A percentile compares a stretch with the other conserved stretches of the same genome.
These are phyloP conservation scores for Amblyteles armatorius DNA, from an alignment of 2,888 invertebrate genomes.

Conservation along the genomic window DNA sequence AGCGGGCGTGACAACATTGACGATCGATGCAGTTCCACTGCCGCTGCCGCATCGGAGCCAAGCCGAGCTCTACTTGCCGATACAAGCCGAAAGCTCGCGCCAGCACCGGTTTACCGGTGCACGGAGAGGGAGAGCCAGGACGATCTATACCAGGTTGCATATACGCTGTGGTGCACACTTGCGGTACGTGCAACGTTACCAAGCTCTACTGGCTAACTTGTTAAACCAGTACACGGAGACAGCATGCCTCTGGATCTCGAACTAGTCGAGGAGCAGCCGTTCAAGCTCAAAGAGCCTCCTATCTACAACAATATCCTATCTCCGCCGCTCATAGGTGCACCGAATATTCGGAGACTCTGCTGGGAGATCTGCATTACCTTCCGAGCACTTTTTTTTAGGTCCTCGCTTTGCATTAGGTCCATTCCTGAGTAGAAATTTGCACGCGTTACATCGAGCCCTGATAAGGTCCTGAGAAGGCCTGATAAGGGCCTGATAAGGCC, in stretches of 20 bases:
- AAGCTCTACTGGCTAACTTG: conserved; percentile 52
- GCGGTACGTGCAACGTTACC: conserved; percentile 57
- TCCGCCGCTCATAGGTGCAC: background rate
- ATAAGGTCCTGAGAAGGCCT: too few relatives aligned
- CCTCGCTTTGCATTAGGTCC: background rate
- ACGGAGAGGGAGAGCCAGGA: conserved; percentile 38
- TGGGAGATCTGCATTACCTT: background rate
- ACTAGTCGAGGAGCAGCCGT: conserved; percentile 1
- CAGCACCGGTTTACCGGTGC: conserved; percentile 55
- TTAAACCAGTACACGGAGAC: conserved; percentile 44
- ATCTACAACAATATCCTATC: background rate
- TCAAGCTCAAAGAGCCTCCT: conserved; percentile 30
- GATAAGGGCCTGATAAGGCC: too few relatives aligned
- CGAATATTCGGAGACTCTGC: background rate
- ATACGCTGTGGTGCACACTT: conserved; percentile 37
- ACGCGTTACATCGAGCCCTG: too few relatives aligned
- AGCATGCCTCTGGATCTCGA: conserved; percentile 28
- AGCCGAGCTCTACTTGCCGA: conserved; percentile 39
- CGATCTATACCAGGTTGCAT: background rate
- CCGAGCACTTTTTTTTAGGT: background rate
- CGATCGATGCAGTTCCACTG: conserved; percentile 72
- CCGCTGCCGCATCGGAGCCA: conserved; percentile 45
- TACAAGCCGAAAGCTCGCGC: conserved; percentile 57
- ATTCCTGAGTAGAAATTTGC: background rate
- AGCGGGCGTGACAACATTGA: conserved; percentile 67